Evolutionary conservation across 2,113 vertebrate genomes (phyloP).

Genomic region (Heteronetta atricapilla): DNA sequence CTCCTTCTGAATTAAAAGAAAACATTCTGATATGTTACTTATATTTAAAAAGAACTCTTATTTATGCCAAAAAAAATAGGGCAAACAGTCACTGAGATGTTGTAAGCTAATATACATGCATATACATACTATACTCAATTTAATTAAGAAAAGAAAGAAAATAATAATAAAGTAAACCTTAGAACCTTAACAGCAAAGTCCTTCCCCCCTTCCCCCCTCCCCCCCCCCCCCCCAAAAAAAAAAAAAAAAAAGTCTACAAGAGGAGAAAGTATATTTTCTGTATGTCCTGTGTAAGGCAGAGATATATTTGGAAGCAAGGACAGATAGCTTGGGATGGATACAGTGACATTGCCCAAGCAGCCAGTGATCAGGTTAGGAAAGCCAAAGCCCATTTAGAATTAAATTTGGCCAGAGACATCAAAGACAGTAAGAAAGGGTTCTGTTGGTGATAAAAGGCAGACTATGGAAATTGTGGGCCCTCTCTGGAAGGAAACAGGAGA

Average conservation of each 20-base stretch:
- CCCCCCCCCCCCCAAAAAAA: too few species aligned
- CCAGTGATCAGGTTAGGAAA: too few species aligned
- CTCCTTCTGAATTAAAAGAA: background rate
- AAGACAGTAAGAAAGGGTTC: too few species aligned
- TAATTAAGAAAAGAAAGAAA: background rate
- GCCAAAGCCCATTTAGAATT: too few species aligned
- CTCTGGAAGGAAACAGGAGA: too few species aligned
- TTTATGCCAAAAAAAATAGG: background rate
- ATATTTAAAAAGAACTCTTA: background rate
- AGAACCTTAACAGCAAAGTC: background rate
- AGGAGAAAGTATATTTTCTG: background rate
- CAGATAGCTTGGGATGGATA: too few species aligned
- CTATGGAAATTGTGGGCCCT: too few species aligned
- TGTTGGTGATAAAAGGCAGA: too few species aligned
- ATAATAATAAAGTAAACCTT: background rate
- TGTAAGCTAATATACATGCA: background rate
- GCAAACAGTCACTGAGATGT: background rate
- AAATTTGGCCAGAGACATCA: too few species aligned
- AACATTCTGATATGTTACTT: background rate
- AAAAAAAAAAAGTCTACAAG: background rate
- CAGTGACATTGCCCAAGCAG: too few species aligned
- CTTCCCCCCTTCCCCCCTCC: too few species aligned
- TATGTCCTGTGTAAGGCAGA: background rate
- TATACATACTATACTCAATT: background rate
- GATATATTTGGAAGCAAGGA: background rate